Conservation (phyloP, 2,888 invertebrate genomes). For the Cryptus viduatorius region DNA sequence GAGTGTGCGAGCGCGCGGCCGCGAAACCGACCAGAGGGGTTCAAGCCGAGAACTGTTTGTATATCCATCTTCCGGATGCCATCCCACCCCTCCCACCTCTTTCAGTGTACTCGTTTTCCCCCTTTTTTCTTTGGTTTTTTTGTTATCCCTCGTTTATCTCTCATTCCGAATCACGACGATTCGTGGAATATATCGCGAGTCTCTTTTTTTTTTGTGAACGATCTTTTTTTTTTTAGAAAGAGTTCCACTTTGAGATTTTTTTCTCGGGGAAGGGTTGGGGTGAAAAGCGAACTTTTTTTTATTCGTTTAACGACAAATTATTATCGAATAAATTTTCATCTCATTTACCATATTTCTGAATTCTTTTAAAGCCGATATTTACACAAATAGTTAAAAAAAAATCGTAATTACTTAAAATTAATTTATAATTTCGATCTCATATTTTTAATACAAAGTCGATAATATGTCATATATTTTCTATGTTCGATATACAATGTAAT, state of each 20-base stretch:
- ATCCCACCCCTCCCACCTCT: slow-evolving; percentile 28
- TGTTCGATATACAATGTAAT: too few species aligned
- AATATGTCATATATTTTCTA: too few species aligned
- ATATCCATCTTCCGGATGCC: slow-evolving; percentile 74
- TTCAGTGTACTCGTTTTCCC: slow-evolving; percentile 25
- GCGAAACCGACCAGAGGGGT: slow-evolving; percentile 52
- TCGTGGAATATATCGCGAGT: slow-evolving; percentile 23
- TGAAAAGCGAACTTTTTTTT: slow-evolving; percentile 67
- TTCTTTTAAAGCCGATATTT: background rate
- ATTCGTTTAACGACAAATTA: slow-evolving; percentile 78
- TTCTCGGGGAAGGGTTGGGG: slow-evolving; percentile 20
- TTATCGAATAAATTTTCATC: slow-evolving; percentile 73
- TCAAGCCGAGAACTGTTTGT: slow-evolving; percentile 73
- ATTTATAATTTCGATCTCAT: too few species aligned
- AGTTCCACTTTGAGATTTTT: slow-evolving; percentile 8
- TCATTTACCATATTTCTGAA: slow-evolving; percentile 74
- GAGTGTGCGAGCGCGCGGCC: slow-evolving; percentile 32
- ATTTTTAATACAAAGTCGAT: too few species aligned
- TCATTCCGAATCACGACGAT: slow-evolving; percentile 19
- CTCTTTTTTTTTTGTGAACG: slow-evolving; percentile 18
- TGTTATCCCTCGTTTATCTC: slow-evolving; percentile 56
- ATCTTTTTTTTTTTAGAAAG: slow-evolving; percentile 25
- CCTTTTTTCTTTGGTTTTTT: slow-evolving; percentile 47
- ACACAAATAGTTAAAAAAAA: too few species aligned
- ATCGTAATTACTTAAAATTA: too few species aligned